A percentile compares a stretch with the other conserved stretches of the same genome.
Conservation (phyloP, 1,140 invertebrate species). For the fruit fly (Drosophila melanogaster) region Release_6_plus_ISO1_MT NT_033779.5:18881501-18882000, state of each 20-base stretch:
- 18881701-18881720: constrained; percentile 29
- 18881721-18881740: constrained; percentile 76
- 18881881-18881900: background rate
- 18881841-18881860: constrained; percentile 72
- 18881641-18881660: constrained; percentile 82
- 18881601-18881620: constrained; percentile 14
- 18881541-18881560: constrained; percentile 75
- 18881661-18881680: constrained; percentile 81
- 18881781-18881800: constrained; percentile 79
- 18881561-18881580: constrained; percentile 56
- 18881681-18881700: constrained; percentile 74
- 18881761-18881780: constrained; percentile 13
- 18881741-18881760: constrained; percentile 23
- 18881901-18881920: constrained; percentile 72
- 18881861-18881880: background rate
- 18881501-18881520: background rate
- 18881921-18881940: constrained; percentile 81
- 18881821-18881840: constrained; percentile 84
- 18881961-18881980: background rate
- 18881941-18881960: constrained; percentile 43
- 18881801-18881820: constrained; percentile 84
- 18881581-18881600: constrained; percentile 35
- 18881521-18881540: constrained; percentile 20
- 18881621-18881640: background rate
- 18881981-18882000: constrained; percentile 23